Base-by-base conservation (phyloP, 1,140 invertebrate species). In the Cydia amplana region DNA sequence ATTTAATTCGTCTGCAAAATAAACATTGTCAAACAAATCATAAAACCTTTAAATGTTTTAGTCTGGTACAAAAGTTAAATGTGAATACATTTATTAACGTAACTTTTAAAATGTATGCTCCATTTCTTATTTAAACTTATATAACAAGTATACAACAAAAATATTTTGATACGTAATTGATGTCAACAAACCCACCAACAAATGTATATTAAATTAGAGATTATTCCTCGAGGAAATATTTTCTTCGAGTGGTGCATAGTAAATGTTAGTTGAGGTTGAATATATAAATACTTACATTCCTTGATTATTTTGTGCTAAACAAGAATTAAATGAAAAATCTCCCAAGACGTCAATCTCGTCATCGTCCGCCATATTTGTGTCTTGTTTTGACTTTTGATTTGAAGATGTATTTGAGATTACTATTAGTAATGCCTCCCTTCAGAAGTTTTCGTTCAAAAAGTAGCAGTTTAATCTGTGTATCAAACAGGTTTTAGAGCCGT, bases 301-400 rank as follows among this genome's bases (percentile, higher is more conserved):
- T 80, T 93, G 91, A 84, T 81, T 87, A 78, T 93, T 93, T 82
- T 88, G 88, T 64, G 91, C 90, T 80, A 91, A 86, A 85, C 92
- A 93, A 73, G 89, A 91, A 89, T 93, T 92, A 86, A 93, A 93
- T 60, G 92, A 92, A 83, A 93, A 93, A 87, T 93, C 93, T 76
- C 93, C 91, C 72, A 93, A 84, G 79, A 93, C 85, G 85, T 93
- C 93, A 78, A 93, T 93, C 85, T 93, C 93, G 72, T 93, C 93
- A 51, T 93, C 92, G 36, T 93, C 91, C 74, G 91, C 90, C 91
- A 93, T 93, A 14, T 46, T 73, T 76, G 51, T 73, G 36, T 60
- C 18, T 23, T 60, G 55, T 23, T 60, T 60, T 60, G 20, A 23
- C 23, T 23, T 60, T 60, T 60, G 20, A 23, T 60, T 60, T 60